Conservation (phyloP, 1,140 invertebrate genomes). For the Drosophila bocki region DNA sequence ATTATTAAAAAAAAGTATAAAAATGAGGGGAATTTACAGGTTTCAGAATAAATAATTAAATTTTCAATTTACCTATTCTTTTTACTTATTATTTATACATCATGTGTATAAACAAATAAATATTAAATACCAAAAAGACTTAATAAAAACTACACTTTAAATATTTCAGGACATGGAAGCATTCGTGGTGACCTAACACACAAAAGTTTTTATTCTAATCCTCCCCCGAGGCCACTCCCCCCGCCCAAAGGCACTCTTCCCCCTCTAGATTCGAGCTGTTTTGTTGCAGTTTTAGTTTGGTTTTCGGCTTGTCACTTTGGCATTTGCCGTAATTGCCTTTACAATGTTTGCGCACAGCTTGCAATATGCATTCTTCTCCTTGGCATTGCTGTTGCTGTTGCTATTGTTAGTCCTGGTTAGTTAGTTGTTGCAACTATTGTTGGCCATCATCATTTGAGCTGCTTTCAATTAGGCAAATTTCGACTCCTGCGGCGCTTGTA, state of each 20-base stretch:
- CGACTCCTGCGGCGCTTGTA: conserved; percentile 51
- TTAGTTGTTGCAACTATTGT: conserved; percentile 31
- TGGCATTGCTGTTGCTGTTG: conserved; percentile 28
- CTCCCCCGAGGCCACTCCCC: conserved; percentile 13
- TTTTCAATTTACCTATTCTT: neutral
- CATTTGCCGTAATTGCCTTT: conserved; percentile 69
- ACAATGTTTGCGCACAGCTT: conserved; percentile 64
- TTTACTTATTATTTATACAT: neutral
- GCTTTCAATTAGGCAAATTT: conserved; percentile 69
- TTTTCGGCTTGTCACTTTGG: conserved; percentile 68
- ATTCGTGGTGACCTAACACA: conserved; percentile 26
- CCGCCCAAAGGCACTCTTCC: conserved; percentile 7
- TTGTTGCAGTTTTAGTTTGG: conserved; percentile 58
- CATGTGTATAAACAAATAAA: neutral
- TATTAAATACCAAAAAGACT: neutral
- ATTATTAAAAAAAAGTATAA: too few relatives aligned
- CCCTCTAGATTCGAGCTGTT: conserved; percentile 23
- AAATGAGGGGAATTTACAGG: too few relatives aligned
- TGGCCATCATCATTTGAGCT: conserved; percentile 48
- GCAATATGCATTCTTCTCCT: conserved; percentile 47
- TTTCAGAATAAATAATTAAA: too few relatives aligned
- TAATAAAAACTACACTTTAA: neutral
- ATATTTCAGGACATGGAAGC: conserved; percentile 7
- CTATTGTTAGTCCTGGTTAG: conserved; percentile 4
- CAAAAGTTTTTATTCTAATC: conserved; percentile 35